These are phyloP conservation scores for Thalassaphorura encarpata DNA, from an alignment of 1,140 invertebrate genomes.

Conservation along the genomic window DNA sequence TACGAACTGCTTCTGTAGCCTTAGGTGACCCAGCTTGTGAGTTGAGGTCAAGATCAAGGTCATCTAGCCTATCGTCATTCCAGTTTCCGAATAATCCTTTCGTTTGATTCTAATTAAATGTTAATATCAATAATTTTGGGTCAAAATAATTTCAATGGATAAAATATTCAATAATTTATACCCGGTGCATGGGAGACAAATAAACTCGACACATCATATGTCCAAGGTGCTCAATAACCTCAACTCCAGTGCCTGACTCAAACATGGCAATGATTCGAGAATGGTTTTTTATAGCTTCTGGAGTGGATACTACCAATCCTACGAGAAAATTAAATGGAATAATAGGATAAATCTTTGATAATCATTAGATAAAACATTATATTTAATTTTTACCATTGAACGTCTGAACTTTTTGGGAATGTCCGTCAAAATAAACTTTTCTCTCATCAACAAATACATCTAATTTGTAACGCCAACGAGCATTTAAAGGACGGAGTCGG, in stretches of 20 bases:
- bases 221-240: constrained; percentile 81
- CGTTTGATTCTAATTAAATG: constrained; percentile 64
- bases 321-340: constrained; percentile 32
- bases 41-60: constrained; percentile 68
- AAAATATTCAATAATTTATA: constrained; percentile 40
- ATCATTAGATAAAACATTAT: too few relatives aligned
- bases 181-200: constrained; percentile 77
- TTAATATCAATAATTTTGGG: constrained; percentile 3
- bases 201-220: constrained; percentile 76
- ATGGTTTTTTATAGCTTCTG: constrained; percentile 82
- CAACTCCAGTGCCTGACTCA: constrained; percentile 81
- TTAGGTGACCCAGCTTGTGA: constrained; percentile 42
- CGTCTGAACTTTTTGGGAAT: constrained; percentile 75
- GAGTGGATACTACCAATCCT: constrained; percentile 82
- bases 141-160: background rate
- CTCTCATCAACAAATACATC: constrained; percentile 80
- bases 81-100: constrained; percentile 82
- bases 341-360: background rate
- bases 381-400: constrained; percentile 75
- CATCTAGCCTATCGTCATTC: constrained; percentile 71
- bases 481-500: constrained; percentile 62
- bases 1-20: constrained; percentile 55
- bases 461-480: constrained; percentile 82
- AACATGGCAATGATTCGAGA: constrained; percentile 92
- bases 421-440: constrained; percentile 76